These are phyloP conservation scores for Cosmia trapezina DNA, from an alignment of 2,888 invertebrate species.

Conservation along the genomic window DNA sequence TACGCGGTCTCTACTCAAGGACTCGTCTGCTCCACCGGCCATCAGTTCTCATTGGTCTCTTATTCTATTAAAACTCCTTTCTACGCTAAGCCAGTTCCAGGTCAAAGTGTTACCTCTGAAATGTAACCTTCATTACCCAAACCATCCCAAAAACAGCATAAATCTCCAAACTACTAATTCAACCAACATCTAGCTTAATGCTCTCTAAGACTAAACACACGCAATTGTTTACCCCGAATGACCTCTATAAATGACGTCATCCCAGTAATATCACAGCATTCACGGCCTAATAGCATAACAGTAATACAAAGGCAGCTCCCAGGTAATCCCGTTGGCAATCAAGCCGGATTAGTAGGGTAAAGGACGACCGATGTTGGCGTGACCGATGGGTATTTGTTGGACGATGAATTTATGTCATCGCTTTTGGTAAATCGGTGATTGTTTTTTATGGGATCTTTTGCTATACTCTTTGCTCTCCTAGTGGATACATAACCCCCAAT, in stretches of 20 bases:
- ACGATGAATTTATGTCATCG: conserved; percentile 42
- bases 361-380: conserved; percentile 25
- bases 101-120: neutral
- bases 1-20: too few species aligned
- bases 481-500: neutral
- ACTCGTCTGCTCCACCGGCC: too few species aligned
- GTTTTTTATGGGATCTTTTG: neutral
- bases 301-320: conserved; percentile 59
- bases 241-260: conserved; percentile 59
- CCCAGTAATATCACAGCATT: conserved; percentile 52
- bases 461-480: neutral
- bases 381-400: conserved; percentile 51
- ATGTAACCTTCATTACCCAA: neutral
- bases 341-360: conserved; percentile 59
- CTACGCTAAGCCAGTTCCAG: neutral
- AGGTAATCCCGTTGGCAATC: conserved; percentile 65
- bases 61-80: neutral
- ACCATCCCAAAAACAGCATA: conserved; percentile 1
- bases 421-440: conserved; percentile 8
- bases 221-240: conserved; percentile 50
- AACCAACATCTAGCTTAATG: conserved; percentile 20
- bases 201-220: conserved; percentile 34
- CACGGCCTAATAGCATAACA: conserved; percentile 58
- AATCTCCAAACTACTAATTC: conserved; percentile 30
- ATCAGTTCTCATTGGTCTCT: neutral